Base-by-base conservation (phyloP, 2,797 vertebrate species). In the Dromococcyx pavoninus region DNA sequence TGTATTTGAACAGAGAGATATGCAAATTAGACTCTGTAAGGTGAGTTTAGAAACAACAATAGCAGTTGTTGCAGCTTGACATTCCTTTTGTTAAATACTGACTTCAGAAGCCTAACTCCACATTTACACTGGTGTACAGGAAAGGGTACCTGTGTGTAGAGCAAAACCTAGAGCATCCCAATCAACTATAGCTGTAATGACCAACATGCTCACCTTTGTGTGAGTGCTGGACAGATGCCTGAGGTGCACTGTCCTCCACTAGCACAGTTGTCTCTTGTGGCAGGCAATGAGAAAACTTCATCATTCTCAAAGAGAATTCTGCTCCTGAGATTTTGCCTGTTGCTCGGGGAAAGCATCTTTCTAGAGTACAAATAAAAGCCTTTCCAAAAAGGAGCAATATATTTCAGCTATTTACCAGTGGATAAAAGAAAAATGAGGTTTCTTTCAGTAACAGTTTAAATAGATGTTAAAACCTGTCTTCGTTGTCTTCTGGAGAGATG, bases 191-290 rank as follows among this genome's bases (percentile, higher is more conserved):
- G 24, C 41, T 64, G 33, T 39, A 7, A 50, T 37, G 13, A 57
- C 8, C 17, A 17, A 11, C 10, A 6, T 2, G 0, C 15, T 72
- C 27, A 44, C 27, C 27, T 32, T 46, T 7, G 7, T 5, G 1
- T 19, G 44, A 54, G 33, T 27, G 56, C 79, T 78, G 54, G 87
- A 11, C 22, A 10, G 2, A 32, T 13, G 1, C 30, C 13, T 24
- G 33, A 32, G 43, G 9, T 7, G 15, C 10, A 2, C 57, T 25
- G 0, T 30, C 19, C 35, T 70, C 43, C 66, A 12, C 16, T 18
- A 33, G 9, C 51, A 3, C 6, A 24, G 32, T 30, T 33, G 12
- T 13, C 48, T 67, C 11, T 15, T 17, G 10, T 2, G 14, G 13
- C 30, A 22, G 4, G 1, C 7, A 33, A 4, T 11, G 22, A 16